Evolutionary conservation across 2,888 invertebrate species (phyloP).

Genomic region (Parasteatoda lunata): DNA sequence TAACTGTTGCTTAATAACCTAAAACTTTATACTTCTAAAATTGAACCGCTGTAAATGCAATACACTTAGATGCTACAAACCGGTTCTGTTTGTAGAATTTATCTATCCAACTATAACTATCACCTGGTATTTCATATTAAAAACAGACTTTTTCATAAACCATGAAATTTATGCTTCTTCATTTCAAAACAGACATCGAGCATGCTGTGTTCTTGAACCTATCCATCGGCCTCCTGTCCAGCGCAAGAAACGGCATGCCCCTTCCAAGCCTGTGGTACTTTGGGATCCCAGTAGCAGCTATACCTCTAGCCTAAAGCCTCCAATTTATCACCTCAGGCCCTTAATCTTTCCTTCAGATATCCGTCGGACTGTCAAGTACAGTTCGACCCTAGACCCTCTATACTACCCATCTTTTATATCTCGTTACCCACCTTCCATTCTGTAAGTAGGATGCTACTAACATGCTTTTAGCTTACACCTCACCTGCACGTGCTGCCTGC

Average conservation of each 20-base stretch:
- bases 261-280: slow-evolving; percentile 40
- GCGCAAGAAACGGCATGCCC: slow-evolving; percentile 46
- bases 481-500: slow-evolving; percentile 13
- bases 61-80: too few species aligned
- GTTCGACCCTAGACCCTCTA: slow-evolving; percentile 59
- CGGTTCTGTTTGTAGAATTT: too few species aligned
- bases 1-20: too few species aligned
- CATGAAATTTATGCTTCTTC: too few species aligned
- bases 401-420: slow-evolving; percentile 66
- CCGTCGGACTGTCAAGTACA: slow-evolving; percentile 30
- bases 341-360: slow-evolving; percentile 60
- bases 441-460: slow-evolving; percentile 61
- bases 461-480: not conserved
- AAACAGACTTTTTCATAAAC: too few species aligned
- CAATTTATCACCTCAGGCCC: slow-evolving; percentile 62
- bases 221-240: slow-evolving; percentile 42
- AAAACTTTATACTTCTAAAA: too few species aligned
- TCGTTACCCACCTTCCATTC: slow-evolving; percentile 63
- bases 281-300: slow-evolving; percentile 65
- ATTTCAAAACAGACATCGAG: slow-evolving; percentile 47
- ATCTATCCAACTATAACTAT: too few species aligned
- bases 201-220: slow-evolving; percentile 54
- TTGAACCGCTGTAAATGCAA: too few species aligned
- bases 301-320: slow-evolving; percentile 50
- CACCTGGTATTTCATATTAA: too few species aligned